Base-by-base conservation (phyloP, 2,113 vertebrate genomes). In the Prinia subflava region DNA sequence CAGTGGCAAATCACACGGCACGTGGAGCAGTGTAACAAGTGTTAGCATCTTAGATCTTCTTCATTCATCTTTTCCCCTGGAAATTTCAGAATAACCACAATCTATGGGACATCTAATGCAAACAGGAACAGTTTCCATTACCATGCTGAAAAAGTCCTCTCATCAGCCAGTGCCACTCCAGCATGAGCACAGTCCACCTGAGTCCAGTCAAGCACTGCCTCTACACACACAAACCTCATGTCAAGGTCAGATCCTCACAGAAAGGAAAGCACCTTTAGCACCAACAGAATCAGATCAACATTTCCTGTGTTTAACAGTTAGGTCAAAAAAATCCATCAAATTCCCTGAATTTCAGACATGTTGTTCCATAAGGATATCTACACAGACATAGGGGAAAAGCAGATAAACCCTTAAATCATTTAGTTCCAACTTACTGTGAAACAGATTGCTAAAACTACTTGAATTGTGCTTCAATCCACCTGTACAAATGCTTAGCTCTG, bases 221-320 rank as follows among this genome's bases (percentile, higher is more conserved):
- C 3, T 39, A 55, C 28, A 57, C 8, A 15, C 42, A 71, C 18
- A 68, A 53, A 84, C 37, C 62, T 84, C 57, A 4, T 1, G 42
- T 57, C 67, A 65, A 91, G 84, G 64, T 57, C 81, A 85, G 53
- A 84, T 20, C 31, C 23, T 82, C 41, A 33, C 41, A 92, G 84
- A 57, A 87, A 14, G 19, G 41, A 73, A 94, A 63, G 16, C n/a
- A 71, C 65, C 82, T 90, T 82, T 46, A 65, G 37, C 5, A 15
- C 20, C 69, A 93, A 87, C 30, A 79, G 52, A 78, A 77, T 7
- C 56, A 57, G 41, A 71, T 14, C 18, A 17, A 71, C 47, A 25
- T 46, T 4, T 56, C 79, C 64, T 37, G 25, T 3, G 1, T 59
- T 91, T 68, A 92, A 92, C 5, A 18, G 35, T 23, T 30, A 86